phyloP scores from a whole-genome alignment of 2,797 vertebrate genomes.

The Steatocranus sp. region DNA sequence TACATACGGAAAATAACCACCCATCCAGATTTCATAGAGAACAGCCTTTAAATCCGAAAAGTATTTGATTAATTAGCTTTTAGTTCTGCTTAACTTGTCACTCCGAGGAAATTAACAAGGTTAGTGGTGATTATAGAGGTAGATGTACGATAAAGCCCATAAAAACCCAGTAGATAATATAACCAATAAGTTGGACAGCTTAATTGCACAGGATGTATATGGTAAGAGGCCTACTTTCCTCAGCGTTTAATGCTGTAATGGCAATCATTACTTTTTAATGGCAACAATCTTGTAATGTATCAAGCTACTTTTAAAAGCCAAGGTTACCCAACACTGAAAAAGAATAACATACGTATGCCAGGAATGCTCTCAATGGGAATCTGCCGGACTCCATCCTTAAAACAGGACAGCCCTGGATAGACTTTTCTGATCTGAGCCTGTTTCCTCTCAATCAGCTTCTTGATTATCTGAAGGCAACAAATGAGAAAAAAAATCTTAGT shows the following conservation, averaged over 20 bases:
- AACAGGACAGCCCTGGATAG: slow-evolving; percentile 96
- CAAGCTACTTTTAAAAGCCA: not conserved
- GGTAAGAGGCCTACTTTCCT: not conserved
- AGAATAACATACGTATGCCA: slow-evolving; percentile 89
- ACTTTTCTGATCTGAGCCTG: slow-evolving; percentile 98
- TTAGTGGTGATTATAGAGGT: not conserved
- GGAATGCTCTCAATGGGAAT: slow-evolving; percentile 99
- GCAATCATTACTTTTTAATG: not conserved
- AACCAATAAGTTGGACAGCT: not conserved
- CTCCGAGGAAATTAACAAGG: not conserved
- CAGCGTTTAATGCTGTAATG: not conserved
- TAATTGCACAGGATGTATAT: not conserved
- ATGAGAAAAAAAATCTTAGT: not conserved
- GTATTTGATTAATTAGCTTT: not conserved
- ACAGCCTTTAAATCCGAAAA: not conserved
- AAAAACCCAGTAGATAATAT: not conserved
- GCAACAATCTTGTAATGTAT: not conserved
- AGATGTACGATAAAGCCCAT: not conserved
- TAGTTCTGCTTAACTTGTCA: not conserved
- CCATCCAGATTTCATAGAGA: not conserved
- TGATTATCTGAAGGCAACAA: slow-evolving; percentile 86
- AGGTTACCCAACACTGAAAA: not conserved
- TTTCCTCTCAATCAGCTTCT: slow-evolving; percentile 97
- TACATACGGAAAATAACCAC: not conserved
- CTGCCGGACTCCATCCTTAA: slow-evolving; percentile 97